Percentiles rank a stretch among this genome's conserved stretches.
Conservation (phyloP, 30 jellyfish, hydroid and myxozoan species). For the Chrysaora quinquecirrha region DNA sequence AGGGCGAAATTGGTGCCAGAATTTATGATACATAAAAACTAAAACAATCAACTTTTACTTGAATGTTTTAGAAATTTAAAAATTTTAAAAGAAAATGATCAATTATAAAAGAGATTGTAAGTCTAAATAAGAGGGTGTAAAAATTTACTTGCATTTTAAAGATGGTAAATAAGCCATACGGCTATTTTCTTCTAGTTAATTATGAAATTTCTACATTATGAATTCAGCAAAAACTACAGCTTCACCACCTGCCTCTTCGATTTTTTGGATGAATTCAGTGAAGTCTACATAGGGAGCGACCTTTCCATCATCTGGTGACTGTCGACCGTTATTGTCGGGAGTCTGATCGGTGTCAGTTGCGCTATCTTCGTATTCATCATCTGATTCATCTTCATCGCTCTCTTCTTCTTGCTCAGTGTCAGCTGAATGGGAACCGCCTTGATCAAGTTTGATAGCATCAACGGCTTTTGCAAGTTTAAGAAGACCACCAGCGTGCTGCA, state of each 20-base stretch:
- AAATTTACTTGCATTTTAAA: too few species aligned
- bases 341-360: background rate
- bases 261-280: conserved; percentile 73
- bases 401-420: conserved; percentile 15
- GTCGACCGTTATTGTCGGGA: background rate
- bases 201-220: background rate
- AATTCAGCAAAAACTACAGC: conserved; percentile 72
- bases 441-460: background rate
- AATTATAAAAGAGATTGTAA: too few species aligned
- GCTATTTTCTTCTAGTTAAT: background rate
- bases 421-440: too few species aligned
- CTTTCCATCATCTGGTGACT: conserved; percentile 66
- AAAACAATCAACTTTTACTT: too few species aligned
- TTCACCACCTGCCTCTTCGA: conserved; percentile 83
- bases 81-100: too few species aligned
- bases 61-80: too few species aligned
- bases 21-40: too few species aligned
- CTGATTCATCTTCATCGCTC: background rate
- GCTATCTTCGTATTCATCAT: conserved; percentile 5
- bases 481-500: background rate
- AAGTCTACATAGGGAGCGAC: conserved; percentile 89
- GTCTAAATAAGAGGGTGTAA: too few species aligned
- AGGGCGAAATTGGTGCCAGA: too few species aligned
- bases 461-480: conserved; percentile 7
- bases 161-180: too few species aligned